Conservation (phyloP, 2,113 vertebrate species). For the Mastomys natalensis region DNA sequence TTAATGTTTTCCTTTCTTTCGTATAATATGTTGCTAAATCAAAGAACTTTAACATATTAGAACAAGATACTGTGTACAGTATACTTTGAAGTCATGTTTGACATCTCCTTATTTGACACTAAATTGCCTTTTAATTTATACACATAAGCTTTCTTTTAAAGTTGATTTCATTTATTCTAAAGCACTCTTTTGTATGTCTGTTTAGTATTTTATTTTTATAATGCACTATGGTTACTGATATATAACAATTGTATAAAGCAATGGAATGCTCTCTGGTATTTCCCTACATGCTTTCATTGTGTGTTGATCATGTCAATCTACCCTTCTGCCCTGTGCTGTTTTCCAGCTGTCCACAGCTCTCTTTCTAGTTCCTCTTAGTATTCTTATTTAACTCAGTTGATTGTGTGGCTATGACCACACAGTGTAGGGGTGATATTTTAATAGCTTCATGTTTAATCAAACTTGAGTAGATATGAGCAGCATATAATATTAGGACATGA, state of each 20-base stretch:
- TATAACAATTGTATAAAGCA: not conserved
- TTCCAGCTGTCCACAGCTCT: too few species aligned
- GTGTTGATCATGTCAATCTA: not conserved
- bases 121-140: conserved; percentile 44
- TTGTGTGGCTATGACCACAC: not conserved
- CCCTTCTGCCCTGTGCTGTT: too few species aligned
- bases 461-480: not conserved
- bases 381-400: conserved; percentile 43
- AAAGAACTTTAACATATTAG: conserved; percentile 50
- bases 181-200: conserved; percentile 20
- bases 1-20: not conserved
- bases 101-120: not conserved
- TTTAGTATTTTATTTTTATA: not conserved
- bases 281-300: not conserved
- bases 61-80: not conserved
- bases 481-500: conserved; percentile 41
- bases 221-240: not conserved
- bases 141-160: conserved; percentile 53
- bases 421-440: conserved; percentile 4
- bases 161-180: not conserved
- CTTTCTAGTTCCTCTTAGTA: not conserved
- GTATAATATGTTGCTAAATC: not conserved
- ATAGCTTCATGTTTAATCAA: conserved; percentile 42
- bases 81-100: conserved; percentile 26
- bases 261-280: not conserved